A percentile compares a stretch with the other conserved stretches of the same genome.
These are phyloP conservation scores for Borostomias antarcticus DNA, from an alignment of 2,797 vertebrate genomes.

Conservation along the genomic window DNA sequence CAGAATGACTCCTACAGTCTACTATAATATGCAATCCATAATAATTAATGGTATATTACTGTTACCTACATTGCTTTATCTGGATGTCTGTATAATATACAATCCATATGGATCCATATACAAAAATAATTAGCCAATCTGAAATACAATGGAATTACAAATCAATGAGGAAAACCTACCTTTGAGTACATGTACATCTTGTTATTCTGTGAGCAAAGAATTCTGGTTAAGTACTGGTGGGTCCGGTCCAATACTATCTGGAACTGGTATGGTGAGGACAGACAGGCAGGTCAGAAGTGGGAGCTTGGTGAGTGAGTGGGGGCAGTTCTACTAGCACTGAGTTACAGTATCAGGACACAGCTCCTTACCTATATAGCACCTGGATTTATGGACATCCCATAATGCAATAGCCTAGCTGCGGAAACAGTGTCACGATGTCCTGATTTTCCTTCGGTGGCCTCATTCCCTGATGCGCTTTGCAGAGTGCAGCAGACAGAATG, in stretches of 20 bases:
- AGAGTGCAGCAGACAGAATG: constrained; percentile 25
- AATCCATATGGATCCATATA: too few species aligned
- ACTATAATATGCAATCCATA: background rate
- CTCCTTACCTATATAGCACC: constrained; percentile 46
- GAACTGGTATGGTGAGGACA: background rate
- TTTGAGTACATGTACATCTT: constrained; percentile 50
- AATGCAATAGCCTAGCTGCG: constrained; percentile 57
- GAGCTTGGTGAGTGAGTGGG: constrained; percentile 7
- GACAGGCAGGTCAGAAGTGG: background rate
- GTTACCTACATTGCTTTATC: background rate
- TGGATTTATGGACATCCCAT: constrained; percentile 67
- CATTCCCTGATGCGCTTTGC: constrained; percentile 47
- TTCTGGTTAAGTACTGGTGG: background rate
- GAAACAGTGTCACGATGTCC: constrained; percentile 64
- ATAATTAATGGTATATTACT: background rate
- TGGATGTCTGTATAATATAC: too few species aligned
- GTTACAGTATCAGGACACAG: constrained; percentile 21
- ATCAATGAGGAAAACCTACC: constrained; percentile 45
- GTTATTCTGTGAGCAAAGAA: constrained; percentile 2
- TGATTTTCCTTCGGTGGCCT: constrained; percentile 63
- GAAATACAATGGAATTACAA: background rate
- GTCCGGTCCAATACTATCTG: background rate
- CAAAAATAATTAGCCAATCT: background rate
- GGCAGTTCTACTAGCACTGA: constrained; percentile 28
- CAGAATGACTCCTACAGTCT: background rate